These are phyloP conservation scores for Chloropsis cyanopogon DNA, from an alignment of 2,113 vertebrate species.

Conservation along the genomic window DNA sequence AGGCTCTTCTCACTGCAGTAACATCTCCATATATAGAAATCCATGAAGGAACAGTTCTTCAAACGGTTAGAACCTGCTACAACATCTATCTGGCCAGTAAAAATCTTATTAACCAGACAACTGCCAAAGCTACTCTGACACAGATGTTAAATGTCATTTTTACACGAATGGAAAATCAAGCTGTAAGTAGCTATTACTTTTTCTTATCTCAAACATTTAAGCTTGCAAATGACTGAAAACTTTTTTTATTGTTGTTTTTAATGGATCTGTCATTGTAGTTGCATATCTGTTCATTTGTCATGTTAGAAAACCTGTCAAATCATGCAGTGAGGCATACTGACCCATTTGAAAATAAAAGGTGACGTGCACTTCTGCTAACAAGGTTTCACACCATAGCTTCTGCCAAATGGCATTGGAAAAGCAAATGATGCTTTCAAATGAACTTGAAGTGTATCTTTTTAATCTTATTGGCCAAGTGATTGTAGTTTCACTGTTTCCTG, in stretches of 20 bases:
- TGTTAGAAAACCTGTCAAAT: background rate
- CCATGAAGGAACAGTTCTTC: conserved; percentile 93
- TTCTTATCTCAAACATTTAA: background rate
- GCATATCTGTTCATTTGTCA: background rate
- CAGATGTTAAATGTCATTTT: conserved; percentile 99
- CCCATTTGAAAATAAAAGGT: background rate
- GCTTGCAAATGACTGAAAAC: background rate
- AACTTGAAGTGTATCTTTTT: background rate
- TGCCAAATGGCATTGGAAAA: background rate
- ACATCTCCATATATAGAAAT: conserved; percentile 97
- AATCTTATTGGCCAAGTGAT: background rate
- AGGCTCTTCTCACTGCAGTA: conserved; percentile 94
- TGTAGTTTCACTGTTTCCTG: background rate
- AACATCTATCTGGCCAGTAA: conserved; percentile 98
- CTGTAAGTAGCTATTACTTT: conserved; percentile 74
- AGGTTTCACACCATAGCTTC: background rate
- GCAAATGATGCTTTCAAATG: background rate
- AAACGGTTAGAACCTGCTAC: conserved; percentile 96
- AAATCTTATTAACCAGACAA: conserved; percentile 99
- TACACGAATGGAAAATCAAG: conserved; percentile 95
- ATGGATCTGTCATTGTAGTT: background rate
- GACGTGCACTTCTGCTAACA: background rate
- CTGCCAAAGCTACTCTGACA: conserved; percentile 95
- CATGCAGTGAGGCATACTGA: background rate
- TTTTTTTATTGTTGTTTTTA: background rate